Conservation (phyloP, 2,113 vertebrate genomes). For the Indicator maculatus region DNA sequence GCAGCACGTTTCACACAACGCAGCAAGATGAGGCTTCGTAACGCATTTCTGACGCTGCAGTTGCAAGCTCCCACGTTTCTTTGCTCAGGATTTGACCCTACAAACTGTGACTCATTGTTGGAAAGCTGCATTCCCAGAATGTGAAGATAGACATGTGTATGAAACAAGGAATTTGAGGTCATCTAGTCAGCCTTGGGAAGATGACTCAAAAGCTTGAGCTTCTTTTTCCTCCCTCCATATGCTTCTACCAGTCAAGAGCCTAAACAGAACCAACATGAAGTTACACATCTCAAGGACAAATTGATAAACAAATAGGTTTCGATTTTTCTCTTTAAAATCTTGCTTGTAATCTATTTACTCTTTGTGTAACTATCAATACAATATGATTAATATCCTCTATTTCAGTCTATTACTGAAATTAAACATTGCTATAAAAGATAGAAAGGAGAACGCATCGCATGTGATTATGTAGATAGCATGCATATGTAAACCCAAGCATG, state of each 20-base stretch:
- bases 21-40: accelerated
- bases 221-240: background rate
- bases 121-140: background rate
- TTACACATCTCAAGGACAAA: background rate
- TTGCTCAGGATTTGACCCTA: background rate
- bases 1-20: background rate
- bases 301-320: background rate
- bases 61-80: background rate
- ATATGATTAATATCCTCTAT: background rate
- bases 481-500: background rate
- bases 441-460: background rate
- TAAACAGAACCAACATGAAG: background rate
- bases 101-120: background rate
- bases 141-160: background rate
- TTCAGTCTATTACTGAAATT: background rate
- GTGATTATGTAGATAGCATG: background rate
- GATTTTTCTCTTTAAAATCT: background rate
- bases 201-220: slow-evolving; percentile 5
- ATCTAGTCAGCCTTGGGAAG: background rate
- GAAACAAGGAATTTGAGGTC: background rate
- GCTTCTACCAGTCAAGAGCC: background rate
- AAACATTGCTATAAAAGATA: background rate
- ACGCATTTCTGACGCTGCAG: background rate
- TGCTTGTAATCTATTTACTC: background rate
- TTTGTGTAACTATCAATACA: background rate